Evolutionary conservation across 1,140 invertebrate species (phyloP).

Genomic region (Heterodera schachtii): DNA sequence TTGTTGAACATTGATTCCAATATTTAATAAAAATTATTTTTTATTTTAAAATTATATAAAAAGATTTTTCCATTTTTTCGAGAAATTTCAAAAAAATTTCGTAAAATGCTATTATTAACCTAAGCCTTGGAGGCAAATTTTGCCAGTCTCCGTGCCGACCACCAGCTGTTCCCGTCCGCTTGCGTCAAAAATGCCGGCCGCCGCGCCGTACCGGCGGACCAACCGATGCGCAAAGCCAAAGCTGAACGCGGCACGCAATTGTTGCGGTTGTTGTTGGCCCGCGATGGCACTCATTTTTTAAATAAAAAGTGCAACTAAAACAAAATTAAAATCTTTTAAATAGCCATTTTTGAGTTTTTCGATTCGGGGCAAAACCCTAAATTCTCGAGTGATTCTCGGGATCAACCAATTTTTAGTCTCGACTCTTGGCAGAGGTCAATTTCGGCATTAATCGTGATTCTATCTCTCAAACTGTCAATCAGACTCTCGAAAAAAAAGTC

Average conservation of each 20-base stretch:
- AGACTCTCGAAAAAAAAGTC: no score
- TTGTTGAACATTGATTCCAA: no score
- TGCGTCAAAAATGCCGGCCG: slow-evolving; percentile 32
- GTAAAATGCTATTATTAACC: neutral
- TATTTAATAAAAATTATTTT: no score
- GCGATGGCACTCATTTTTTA: neutral
- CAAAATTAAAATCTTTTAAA: neutral
- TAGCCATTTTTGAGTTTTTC: no score
- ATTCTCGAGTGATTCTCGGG: neutral
- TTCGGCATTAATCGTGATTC: no score
- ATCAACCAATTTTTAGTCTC: no score
- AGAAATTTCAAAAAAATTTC: no score
- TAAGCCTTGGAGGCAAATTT: slow-evolving; percentile 41
- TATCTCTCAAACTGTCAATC: no score
- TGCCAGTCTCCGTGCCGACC: slow-evolving; percentile 45
- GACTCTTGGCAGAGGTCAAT: no score
- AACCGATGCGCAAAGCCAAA: slow-evolving; percentile 43
- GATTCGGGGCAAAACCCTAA: neutral
- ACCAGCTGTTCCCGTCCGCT: slow-evolving; percentile 33
- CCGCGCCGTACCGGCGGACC: slow-evolving; percentile 10
- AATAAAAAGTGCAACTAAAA: neutral
- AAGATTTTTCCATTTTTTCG: no score
- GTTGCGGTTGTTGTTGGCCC: neutral
- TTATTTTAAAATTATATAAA: no score
- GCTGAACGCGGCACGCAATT: slow-evolving; percentile 32